Conservation (phyloP, 2,888 invertebrate genomes). For the Protula sp. region DNA sequence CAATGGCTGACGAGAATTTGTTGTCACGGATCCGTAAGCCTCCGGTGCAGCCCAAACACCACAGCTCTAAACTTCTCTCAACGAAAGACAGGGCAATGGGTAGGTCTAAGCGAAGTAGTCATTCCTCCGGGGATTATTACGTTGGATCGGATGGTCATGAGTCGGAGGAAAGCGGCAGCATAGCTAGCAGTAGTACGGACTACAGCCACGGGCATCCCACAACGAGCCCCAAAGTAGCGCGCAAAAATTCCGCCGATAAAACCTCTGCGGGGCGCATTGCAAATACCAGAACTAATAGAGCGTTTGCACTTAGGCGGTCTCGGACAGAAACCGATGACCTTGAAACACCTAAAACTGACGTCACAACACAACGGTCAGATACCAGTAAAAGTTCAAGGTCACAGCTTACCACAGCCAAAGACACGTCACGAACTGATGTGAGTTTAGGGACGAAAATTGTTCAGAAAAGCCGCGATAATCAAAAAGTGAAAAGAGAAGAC, state of each 20-base stretch:
- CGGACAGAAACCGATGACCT: slow-evolving; percentile 42
- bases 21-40: too few species aligned
- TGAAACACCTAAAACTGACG: slow-evolving; percentile 22
- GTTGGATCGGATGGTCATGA: neutral
- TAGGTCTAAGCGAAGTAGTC: neutral
- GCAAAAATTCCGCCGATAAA: neutral
- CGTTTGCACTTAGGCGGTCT: slow-evolving; percentile 65
- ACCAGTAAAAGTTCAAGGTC: slow-evolving; percentile 10
- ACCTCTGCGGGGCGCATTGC: neutral
- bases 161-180: neutral
- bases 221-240: neutral
- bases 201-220: neutral
- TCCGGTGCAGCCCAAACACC: too few species aligned
- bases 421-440: slow-evolving; percentile 27
- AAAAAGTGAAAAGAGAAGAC: neutral
- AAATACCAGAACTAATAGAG: slow-evolving; percentile 32
- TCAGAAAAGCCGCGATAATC: slow-evolving; percentile 32
- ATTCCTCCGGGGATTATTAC: neutral
- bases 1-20: neutral
- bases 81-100: neutral
- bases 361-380: slow-evolving; percentile 14
- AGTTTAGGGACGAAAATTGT: slow-evolving; percentile 42
- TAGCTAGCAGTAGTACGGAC: neutral
- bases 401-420: slow-evolving; percentile 4
- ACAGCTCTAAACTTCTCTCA: too few species aligned